Evolutionary conservation across 1,140 invertebrate species (phyloP).

Genomic region (Aphidius ervi): DNA sequence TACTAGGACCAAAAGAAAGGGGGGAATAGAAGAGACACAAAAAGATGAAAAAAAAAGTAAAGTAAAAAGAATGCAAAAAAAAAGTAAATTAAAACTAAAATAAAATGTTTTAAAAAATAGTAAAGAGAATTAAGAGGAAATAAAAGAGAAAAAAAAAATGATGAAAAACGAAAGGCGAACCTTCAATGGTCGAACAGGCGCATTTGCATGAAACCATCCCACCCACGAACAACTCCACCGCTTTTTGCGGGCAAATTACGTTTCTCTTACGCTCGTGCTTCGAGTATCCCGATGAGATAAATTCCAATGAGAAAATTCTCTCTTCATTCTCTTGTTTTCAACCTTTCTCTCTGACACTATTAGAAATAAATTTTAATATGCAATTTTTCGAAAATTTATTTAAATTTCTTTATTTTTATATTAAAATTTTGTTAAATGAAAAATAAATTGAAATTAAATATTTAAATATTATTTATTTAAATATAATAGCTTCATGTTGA

Average conservation of each 20-base stretch:
- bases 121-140: too few species aligned
- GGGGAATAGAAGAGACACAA: not conserved
- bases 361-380: conserved; percentile 13
- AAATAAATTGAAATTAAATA: too few species aligned
- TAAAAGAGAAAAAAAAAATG: conserved; percentile 7
- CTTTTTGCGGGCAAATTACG: conserved; percentile 14
- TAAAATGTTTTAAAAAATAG: too few species aligned
- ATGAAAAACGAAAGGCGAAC: not conserved
- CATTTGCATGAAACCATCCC: conserved; percentile 21
- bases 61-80: conserved; percentile 1
- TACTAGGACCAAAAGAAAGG: not conserved
- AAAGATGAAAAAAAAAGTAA: not conserved
- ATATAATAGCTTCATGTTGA: too few species aligned
- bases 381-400: not conserved
- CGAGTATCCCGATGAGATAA: conserved; percentile 11
- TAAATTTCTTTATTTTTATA: too few species aligned
- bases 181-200: not conserved
- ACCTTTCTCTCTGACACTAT: not conserved
- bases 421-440: too few species aligned
- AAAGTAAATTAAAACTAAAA: not conserved
- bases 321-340: not conserved
- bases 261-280: not conserved
- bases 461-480: too few species aligned
- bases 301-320: conserved; percentile 13
- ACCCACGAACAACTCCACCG: not conserved